Evolutionary conservation across 2,113 vertebrate genomes (phyloP).

Genomic region (Crotalus tigris): DNA sequence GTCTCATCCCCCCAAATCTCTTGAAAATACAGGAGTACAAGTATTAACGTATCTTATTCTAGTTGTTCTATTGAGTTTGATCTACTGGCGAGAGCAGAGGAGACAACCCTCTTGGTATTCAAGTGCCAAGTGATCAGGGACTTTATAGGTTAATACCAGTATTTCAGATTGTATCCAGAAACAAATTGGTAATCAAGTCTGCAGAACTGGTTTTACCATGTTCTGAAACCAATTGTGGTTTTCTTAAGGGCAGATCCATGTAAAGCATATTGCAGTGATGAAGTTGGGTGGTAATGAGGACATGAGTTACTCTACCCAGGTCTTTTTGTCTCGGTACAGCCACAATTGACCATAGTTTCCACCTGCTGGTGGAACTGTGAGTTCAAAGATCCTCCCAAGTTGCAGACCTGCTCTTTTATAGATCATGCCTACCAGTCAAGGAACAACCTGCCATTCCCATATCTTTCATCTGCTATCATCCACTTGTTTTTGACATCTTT

Average conservation of each 20-base stretch:
- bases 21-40: not conserved
- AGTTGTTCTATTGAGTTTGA: not conserved
- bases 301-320: not conserved
- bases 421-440: not conserved
- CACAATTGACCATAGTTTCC: not conserved
- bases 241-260: not conserved
- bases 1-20: not conserved
- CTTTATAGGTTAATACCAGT: not conserved
- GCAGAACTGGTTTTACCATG: not conserved
- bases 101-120: not conserved
- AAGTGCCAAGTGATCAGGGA: not conserved
- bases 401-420: not conserved
- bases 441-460: not conserved
- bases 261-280: not conserved
- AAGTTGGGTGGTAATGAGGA: not conserved
- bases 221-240: not conserved
- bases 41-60: not conserved
- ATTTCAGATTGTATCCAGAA: not conserved
- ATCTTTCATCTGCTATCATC: not conserved
- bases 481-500: not conserved
- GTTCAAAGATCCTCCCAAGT: not conserved
- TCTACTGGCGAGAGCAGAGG: not conserved
- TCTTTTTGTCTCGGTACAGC: not conserved
- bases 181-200: not conserved
- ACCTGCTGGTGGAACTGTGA: not conserved